A percentile compares a stretch with the other conserved stretches of the same genome.
phyloP scores from a whole-genome alignment of 2,888 invertebrate species.

The Xestia sexstrigata region DNA sequence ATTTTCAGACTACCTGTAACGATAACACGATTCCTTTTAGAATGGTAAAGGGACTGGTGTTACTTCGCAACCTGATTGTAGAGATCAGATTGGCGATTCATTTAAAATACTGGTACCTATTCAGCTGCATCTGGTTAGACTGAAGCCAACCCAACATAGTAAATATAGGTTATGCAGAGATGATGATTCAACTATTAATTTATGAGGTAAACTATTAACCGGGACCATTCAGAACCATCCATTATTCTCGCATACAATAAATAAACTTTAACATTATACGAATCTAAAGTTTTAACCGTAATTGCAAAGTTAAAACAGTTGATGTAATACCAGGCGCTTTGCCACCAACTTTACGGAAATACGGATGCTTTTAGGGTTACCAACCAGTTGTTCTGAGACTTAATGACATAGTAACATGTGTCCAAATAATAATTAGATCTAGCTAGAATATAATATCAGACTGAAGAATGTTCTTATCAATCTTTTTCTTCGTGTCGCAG shows the following conservation, averaged over 20 bases:
- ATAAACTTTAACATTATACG: constrained; percentile 28
- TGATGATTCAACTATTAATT: background rate
- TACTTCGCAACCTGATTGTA: background rate
- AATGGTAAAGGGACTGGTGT: background rate
- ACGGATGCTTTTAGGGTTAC: constrained; percentile 29
- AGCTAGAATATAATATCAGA: background rate
- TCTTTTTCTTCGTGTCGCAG: too few species aligned
- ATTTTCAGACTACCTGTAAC: background rate
- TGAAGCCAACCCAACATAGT: background rate
- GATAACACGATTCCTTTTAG: background rate
- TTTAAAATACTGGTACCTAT: background rate
- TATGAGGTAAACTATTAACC: background rate
- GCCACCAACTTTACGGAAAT: constrained; percentile 20
- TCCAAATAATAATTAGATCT: background rate
- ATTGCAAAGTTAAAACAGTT: constrained; percentile 55
- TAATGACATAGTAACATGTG: background rate
- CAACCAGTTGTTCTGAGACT: background rate
- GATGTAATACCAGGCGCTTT: constrained; percentile 35
- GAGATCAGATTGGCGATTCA: background rate
- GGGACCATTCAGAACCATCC: background rate
- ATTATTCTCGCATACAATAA: constrained; percentile 20
- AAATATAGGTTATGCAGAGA: background rate
- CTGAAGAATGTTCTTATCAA: background rate
- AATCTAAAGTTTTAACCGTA: constrained; percentile 49
- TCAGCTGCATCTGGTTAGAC: background rate